Evolutionary conservation across 1,140 invertebrate genomes (phyloP), one percentile per base, ranked within the genome.

Genomic region (Drosophila baimaii): DNA sequence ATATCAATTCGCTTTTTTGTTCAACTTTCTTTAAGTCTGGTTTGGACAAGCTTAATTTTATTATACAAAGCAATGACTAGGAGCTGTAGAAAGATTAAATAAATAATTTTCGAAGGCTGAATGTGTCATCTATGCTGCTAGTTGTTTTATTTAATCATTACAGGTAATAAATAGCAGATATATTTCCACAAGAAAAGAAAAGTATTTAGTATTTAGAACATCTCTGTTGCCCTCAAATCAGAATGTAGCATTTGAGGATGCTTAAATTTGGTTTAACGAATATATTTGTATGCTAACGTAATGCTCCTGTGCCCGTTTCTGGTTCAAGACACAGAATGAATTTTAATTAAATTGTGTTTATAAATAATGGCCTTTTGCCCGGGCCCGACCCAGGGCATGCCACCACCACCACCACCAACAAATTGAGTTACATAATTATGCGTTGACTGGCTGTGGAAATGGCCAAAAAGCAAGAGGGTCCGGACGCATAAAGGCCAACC

Each of bases 401-500:
- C 8, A 17, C 47, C 17, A 10, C 19, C 31, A 17, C 35, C 29
- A 56, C 13, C 27, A 21, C 39, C 41, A 41, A 29, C 65, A 81
- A 84, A 88, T 88, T 86, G 76, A 88, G 70, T 88, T 79, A 88
- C 63, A 77, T 79, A 88, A 88, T 86, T 88, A 73, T 75, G 43
- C 51, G 56, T 46, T 63, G 63, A 19, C 51, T 39, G 69, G 19
- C 64, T 19, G 64, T 13, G 68, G 41, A 70, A 61, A 43, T 62
- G 49, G 66, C 43, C 29, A n/a, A n/a, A 44, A 65, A 41, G 23
- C 27, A 44, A 54, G n/a, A 43, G 13, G 33, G 15, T 15, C 31
- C 29, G 55, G 31, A 13, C 29, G 21, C 35, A 44, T 35, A 75
- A 63, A 54, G 44, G 52, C 31, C 44, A 68, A 73, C 43, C 21